Percentiles rank a stretch among this genome's conserved stretches.
Evolutionary conservation across 2,113 vertebrate species (phyloP).

Genomic region (Myanophis thanlyinensis): DNA sequence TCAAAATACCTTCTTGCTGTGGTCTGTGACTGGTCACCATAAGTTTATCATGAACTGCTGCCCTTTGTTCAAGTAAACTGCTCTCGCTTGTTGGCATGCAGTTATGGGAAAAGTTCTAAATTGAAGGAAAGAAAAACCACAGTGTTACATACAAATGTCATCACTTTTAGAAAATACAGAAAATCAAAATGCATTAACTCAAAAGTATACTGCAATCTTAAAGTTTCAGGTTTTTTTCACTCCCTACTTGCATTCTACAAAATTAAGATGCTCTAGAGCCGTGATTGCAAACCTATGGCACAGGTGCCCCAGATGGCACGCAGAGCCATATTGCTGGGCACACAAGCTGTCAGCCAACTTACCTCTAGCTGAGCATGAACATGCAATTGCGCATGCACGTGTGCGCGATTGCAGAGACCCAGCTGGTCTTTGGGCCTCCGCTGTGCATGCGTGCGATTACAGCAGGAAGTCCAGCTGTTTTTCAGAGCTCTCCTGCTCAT

Average conservation of each 20-base stretch:
- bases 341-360: no score
- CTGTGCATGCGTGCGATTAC: no score
- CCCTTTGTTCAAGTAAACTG: slow-evolving; percentile 61
- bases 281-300: no score
- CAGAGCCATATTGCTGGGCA: no score
- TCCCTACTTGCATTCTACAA: neutral
- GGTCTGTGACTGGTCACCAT: slow-evolving; percentile 64
- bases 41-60: slow-evolving; percentile 68
- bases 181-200: neutral
- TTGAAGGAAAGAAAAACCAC: slow-evolving; percentile 18
- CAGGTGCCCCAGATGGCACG: no score
- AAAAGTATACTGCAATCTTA: neutral
- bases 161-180: neutral
- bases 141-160: neutral
- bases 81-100: slow-evolving; percentile 62
- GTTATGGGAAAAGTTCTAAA: slow-evolving; percentile 67
- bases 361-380: no score
- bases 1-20: slow-evolving; percentile 74
- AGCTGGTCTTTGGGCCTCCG: no score
- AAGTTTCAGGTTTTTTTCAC: neutral
- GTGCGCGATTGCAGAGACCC: no score
- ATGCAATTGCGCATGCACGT: no score
- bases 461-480: no score
- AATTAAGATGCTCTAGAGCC: neutral
- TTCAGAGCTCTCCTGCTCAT: no score